Evolutionary conservation across 2,797 vertebrate genomes (phyloP).

Genomic region (Falco novaeseelandiae): DNA sequence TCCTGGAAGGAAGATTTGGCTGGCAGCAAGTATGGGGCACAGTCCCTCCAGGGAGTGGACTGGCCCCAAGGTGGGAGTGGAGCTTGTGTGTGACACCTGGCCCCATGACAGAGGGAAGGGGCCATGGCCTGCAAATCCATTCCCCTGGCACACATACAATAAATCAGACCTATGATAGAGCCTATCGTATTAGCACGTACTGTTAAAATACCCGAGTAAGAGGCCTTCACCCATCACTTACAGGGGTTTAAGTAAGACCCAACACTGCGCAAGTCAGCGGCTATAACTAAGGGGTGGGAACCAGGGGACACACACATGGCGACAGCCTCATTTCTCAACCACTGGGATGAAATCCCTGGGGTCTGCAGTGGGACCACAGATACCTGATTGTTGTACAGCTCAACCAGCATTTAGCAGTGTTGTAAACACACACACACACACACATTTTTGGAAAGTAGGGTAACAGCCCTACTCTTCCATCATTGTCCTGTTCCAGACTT

Average conservation of each 20-base stretch:
- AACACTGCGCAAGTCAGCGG: neutral
- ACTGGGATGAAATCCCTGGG: neutral
- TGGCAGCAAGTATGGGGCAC: fast-evolving
- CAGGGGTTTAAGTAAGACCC: neutral
- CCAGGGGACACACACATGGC: neutral
- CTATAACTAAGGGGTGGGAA: neutral
- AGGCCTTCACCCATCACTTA: neutral
- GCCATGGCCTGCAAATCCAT: neutral
- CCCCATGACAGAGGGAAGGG: neutral
- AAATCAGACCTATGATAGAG: neutral
- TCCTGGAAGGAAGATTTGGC: neutral
- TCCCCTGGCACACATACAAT: neutral
- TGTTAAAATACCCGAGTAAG: neutral
- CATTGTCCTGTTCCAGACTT: neutral
- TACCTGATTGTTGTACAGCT: neutral
- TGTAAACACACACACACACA: neutral
- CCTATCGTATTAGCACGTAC: neutral
- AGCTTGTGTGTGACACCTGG: neutral
- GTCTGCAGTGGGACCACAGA: neutral
- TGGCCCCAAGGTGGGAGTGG: fast-evolving
- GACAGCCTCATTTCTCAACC: neutral
- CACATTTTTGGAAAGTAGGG: neutral
- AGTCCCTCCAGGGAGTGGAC: fast-evolving
- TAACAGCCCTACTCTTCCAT: neutral
- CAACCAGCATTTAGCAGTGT: neutral